Base-by-base conservation (phyloP, 1,140 invertebrate species). In the Tribolium madens region DNA sequence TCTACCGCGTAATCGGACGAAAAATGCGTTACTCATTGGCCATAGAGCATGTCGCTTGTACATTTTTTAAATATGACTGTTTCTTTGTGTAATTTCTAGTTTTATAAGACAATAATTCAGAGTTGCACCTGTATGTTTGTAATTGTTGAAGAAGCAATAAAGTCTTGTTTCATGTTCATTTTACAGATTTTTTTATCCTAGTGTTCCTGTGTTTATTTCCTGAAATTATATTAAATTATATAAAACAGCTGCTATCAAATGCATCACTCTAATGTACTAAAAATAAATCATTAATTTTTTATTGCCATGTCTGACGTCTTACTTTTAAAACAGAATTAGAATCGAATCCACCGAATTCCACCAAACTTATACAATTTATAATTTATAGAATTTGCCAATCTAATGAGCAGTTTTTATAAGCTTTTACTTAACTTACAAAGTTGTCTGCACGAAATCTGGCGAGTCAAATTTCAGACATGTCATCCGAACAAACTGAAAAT, bases 101-200 rank as follows among this genome's bases (percentile, higher is more conserved):
- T 64, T 33, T 31, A 13, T 64, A 64, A 64, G 57, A 64, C 57
- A 64, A 64, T 64, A 64, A 64, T 64, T 64, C 3, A 31, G 36
- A 33, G 21, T 64, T 64, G 57, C 57, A 64, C 57, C 6, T 64
- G 57, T 64, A 64, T 64, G 21, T 57, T 57, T 64, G 57, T 64
- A 64, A 64, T 33, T 64, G 57, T 64, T 64, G 14, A 57, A 64
- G 36, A 42, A 64, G 57, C 57, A 64, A 64, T 64, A 64, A 64
- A 64, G 26, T 64, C 10, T 64, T 64, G 57, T 64, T 64, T 64
- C 21, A 64, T 64, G 57, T 64, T 64, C 10, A 14, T 5, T 50
- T 50, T n/a, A n/a, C 4, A 13, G 0, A 14, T 13, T 50, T 50
- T 14, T 7, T 2, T 14, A 3, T 14, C 15, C 15, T 7, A 15